phyloP scores from a whole-genome alignment of 1,140 invertebrate genomes.

The Zaprionus tsacasi region DNA sequence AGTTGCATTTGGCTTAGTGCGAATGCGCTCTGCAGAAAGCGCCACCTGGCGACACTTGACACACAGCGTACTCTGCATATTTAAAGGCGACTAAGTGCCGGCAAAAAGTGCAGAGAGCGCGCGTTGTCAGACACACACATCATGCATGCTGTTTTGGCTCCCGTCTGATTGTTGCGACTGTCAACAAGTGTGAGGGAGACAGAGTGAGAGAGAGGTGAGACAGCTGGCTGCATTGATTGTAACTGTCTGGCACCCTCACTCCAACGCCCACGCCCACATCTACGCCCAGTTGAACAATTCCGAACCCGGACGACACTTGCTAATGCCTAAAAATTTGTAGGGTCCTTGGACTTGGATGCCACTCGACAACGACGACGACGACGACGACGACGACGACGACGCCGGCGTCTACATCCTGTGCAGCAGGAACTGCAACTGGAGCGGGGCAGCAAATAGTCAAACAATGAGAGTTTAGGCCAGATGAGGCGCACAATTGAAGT shows the following conservation, averaged over 20 bases:
- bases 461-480: conserved; percentile 58
- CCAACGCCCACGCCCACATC: neutral
- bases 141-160: conserved; percentile 74
- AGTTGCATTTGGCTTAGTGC: conserved; percentile 13
- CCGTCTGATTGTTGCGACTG: conserved; percentile 72
- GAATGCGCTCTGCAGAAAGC: conserved; percentile 12
- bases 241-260: conserved; percentile 53
- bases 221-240: conserved; percentile 66
- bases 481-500: conserved; percentile 39
- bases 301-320: conserved; percentile 43
- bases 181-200: conserved; percentile 23
- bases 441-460: conserved; percentile 65
- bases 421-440: conserved; percentile 14
- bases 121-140: conserved; percentile 58
- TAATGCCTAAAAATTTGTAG: conserved; percentile 72
- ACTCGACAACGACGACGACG: conserved; percentile 42
- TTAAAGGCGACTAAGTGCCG: conserved; percentile 78
- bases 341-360: conserved; percentile 67
- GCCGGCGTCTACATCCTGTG: conserved; percentile 41
- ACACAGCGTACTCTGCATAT: conserved; percentile 62
- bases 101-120: conserved; percentile 60
- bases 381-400: neutral
- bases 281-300: conserved; percentile 57
- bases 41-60: conserved; percentile 55
- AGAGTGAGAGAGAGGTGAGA: neutral